Base-by-base conservation (phyloP, 2,797 vertebrate genomes). In the Chaenodraco wilsoni region DNA sequence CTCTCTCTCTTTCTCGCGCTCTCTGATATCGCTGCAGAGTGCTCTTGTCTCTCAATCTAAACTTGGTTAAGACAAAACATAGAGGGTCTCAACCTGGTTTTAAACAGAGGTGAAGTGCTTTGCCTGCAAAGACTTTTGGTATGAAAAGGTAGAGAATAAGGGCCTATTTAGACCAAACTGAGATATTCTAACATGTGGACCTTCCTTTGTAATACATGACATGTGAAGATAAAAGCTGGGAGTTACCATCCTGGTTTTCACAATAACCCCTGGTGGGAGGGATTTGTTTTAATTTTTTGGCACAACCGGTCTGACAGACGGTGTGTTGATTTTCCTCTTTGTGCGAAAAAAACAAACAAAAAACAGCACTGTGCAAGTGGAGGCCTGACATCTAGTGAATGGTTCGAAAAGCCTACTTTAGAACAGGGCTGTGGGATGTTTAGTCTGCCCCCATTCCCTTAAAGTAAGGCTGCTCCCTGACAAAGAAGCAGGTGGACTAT, bases 51-150 rank as follows among this genome's bases (percentile, higher is more conserved):
- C 27, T 78, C 67, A 33, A 37, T 76, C 50, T 52, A 62, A 27
- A 57, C 74, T 79, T 54, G 46, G 54, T 71, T 69, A 75, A 75
- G 27, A 62, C 67, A 52, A 43, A 79, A 76, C n/a, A 27, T 63
- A 9, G 71, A 59, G 69, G 76, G 74, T 72, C 69, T 74, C 64
- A 55, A 76, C 65, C 46, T 45, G 56, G 27, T 63, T 79, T 45
- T 48, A 81, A 72, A 88, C 69, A 70, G 45, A 83, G 65, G 70
- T 63, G 62, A 78, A 73, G 63, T 77, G 87, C 92, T 93, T 92
- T 86, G 92, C 93, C 92, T 48, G 92, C 91, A 93, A 93, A 94
- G 90, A 87, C 88, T 74, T 65, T 40, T 69, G 76, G 69, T 82
- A 78, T 75, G 57, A 73, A 79, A 77, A 57, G 31, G 19, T 70